A percentile compares a stretch with the other conserved stretches of the same genome.
These are phyloP conservation scores for Lipotes vexillifer DNA, from an alignment of 2,113 vertebrate genomes.

Conservation along the genomic window DNA sequence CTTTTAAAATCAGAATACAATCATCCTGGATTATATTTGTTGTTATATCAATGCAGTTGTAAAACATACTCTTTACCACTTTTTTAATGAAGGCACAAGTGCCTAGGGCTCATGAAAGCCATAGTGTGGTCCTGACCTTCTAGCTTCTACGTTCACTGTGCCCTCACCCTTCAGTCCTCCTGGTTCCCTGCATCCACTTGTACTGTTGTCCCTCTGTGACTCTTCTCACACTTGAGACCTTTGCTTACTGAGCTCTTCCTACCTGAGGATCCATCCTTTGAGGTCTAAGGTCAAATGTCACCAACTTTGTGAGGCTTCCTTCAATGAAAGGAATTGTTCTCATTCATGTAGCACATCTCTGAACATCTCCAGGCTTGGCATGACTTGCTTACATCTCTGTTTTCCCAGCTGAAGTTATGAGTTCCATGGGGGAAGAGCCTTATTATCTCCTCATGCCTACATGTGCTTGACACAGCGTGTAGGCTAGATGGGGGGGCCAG, in stretches of 20 bases:
- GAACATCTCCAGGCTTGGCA: not conserved
- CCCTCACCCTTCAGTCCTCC: not conserved
- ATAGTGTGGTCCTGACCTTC: not conserved
- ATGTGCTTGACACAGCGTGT: not conserved
- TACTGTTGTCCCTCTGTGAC: not conserved
- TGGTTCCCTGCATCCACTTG: not conserved
- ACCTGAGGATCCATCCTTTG: not conserved
- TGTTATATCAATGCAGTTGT: not conserved
- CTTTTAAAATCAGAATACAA: not conserved
- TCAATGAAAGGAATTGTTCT: not conserved
- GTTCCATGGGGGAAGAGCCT: not conserved
- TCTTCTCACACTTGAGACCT: not conserved
- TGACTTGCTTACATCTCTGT: not conserved
- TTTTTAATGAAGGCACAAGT: not conserved
- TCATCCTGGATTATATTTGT: not conserved
- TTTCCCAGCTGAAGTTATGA: not conserved
- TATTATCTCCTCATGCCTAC: not conserved
- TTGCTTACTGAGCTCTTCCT: not conserved
- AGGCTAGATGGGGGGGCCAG: not conserved
- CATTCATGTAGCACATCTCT: not conserved
- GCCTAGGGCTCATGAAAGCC: not conserved
- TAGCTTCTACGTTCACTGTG: not conserved
- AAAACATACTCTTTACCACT: not conserved
- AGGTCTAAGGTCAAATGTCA: not conserved
- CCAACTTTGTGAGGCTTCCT: not conserved